Evolutionary conservation across 2,888 invertebrate species (phyloP).

Genomic region (Caenorhabditis parvicauda): DNA sequence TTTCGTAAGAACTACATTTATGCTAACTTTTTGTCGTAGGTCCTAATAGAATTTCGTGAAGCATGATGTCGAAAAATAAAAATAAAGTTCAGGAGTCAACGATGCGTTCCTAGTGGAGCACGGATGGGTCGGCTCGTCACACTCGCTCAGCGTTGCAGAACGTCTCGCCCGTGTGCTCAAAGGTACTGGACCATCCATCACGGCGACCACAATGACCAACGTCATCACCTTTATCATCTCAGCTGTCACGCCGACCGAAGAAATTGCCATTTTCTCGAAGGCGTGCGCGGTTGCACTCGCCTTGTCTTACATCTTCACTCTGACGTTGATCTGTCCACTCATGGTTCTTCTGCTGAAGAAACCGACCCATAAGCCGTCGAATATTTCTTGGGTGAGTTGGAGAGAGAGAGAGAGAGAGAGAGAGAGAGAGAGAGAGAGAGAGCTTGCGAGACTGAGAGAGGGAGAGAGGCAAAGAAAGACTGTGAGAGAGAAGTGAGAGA

Average conservation of each 20-base stretch:
- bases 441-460: no score
- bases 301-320: conserved; percentile 58
- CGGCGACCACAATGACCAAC: conserved; percentile 61
- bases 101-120: conserved; percentile 59
- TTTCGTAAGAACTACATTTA: no score
- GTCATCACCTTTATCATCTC: conserved; percentile 59
- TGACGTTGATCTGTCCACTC: conserved; percentile 50
- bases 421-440: no score
- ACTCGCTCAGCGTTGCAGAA: conserved; percentile 11
- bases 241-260: conserved; percentile 56
- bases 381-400: no score
- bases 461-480: no score
- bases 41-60: conserved; percentile 14
- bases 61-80: neutral
- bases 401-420: no score
- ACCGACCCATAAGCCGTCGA: no score
- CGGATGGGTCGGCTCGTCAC: conserved; percentile 41
- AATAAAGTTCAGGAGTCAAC: conserved; percentile 45
- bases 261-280: conserved; percentile 59
- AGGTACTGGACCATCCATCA: conserved; percentile 61
- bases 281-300: conserved; percentile 58
- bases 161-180: conserved; percentile 24
- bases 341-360: conserved; percentile 22
- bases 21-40: no score
- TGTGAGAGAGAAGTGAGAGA: no score